These are phyloP conservation scores for Caerostris darwini DNA, from an alignment of 1,140 invertebrate species.

Conservation along the genomic window DNA sequence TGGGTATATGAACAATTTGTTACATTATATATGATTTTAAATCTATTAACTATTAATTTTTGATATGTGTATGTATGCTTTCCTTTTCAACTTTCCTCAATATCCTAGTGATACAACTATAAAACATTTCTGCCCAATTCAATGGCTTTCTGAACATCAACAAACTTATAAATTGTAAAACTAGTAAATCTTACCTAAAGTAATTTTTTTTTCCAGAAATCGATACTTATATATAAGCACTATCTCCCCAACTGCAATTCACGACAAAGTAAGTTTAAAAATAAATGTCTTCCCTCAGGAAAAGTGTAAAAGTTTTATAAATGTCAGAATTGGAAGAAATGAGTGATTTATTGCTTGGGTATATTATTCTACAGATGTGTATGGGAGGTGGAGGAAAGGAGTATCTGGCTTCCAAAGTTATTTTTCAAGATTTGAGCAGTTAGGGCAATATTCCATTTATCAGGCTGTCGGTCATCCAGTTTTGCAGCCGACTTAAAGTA, in stretches of 20 bases:
- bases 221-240: not conserved
- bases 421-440: slow-evolving; percentile 71
- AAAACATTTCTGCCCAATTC: too few relatives aligned
- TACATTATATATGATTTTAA: too few relatives aligned
- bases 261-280: slow-evolving; percentile 54
- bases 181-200: not conserved
- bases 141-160: too few relatives aligned
- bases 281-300: slow-evolving; percentile 28
- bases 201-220: not conserved
- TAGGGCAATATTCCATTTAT: slow-evolving; percentile 67
- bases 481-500: slow-evolving; percentile 51
- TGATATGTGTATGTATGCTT: too few relatives aligned
- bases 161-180: too few relatives aligned
- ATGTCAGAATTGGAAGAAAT: slow-evolving; percentile 63
- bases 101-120: too few relatives aligned
- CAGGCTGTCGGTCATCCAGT: slow-evolving; percentile 59
- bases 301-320: slow-evolving; percentile 68
- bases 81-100: too few relatives aligned
- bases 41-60: too few relatives aligned
- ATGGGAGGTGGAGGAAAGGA: not conserved
- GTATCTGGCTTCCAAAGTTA: slow-evolving; percentile 46
- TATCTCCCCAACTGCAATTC: slow-evolving; percentile 19
- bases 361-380: slow-evolving; percentile 65
- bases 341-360: slow-evolving; percentile 52
- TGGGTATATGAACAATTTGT: too few relatives aligned